A percentile compares a stretch with the other conserved stretches of the same genome.
Conservation (phyloP, 1,140 invertebrate genomes). For the Chrysoperla carnea region DNA sequence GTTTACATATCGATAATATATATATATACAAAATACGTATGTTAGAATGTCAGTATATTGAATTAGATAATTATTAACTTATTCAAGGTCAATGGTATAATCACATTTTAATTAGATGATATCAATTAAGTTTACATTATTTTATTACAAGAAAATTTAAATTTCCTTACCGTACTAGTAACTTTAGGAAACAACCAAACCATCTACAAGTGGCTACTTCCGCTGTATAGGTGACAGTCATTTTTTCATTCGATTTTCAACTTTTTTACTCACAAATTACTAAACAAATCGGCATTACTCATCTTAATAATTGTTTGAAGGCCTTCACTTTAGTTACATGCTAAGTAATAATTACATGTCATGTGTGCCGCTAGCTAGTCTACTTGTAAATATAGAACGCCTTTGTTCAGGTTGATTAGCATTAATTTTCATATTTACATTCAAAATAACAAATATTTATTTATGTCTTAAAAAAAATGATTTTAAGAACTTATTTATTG, state of each 20-base stretch:
- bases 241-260: conserved; percentile 19
- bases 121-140: not conserved
- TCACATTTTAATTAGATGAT: not conserved
- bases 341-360: not conserved
- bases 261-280: not conserved
- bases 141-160: not conserved
- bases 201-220: conserved; percentile 75
- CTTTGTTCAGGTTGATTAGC: no score
- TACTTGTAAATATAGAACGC: no score
- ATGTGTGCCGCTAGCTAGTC: not conserved
- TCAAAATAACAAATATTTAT: no score
- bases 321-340: not conserved
- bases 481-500: no score
- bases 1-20: not conserved
- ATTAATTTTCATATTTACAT: no score
- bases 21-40: not conserved
- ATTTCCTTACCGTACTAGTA: conserved; percentile 49
- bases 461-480: no score
- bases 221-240: conserved; percentile 79
- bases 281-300: not conserved
- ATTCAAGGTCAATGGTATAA: not conserved
- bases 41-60: not conserved
- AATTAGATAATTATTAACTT: not conserved
- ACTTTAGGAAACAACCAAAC: conserved; percentile 70
- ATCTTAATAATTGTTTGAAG: not conserved